These are phyloP conservation scores for Dasysyrphus albostriatus DNA, from an alignment of 2,888 invertebrate genomes.

Conservation along the genomic window DNA sequence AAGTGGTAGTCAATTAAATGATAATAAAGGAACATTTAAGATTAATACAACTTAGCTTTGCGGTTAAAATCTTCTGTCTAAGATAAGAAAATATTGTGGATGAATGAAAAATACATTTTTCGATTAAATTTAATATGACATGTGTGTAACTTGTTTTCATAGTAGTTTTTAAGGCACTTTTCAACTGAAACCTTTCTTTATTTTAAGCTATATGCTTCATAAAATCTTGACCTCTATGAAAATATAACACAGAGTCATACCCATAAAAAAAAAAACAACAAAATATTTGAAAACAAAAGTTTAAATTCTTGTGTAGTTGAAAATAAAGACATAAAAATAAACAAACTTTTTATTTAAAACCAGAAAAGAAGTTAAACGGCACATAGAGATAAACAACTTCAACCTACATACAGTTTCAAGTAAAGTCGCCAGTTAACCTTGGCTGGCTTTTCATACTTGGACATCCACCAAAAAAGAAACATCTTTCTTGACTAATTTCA, in stretches of 20 bases:
- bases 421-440: constrained; percentile 74
- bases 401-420: constrained; percentile 66
- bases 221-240: constrained; percentile 43
- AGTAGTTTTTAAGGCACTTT: neutral
- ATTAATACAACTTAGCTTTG: too few species aligned
- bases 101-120: too few species aligned
- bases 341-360: constrained; percentile 43
- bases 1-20: too few species aligned
- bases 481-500: constrained; percentile 33
- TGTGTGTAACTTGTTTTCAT: too few species aligned
- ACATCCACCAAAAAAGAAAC: constrained; percentile 57
- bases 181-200: neutral
- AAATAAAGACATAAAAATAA: constrained; percentile 3
- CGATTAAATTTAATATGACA: too few species aligned
- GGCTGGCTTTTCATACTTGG: constrained; percentile 66
- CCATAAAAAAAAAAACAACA: neutral
- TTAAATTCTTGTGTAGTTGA: constrained; percentile 11
- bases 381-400: constrained; percentile 39
- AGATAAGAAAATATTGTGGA: too few species aligned
- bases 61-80: too few species aligned
- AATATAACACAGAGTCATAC: neutral
- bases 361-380: constrained; percentile 62
- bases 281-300: constrained; percentile 6
- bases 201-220: neutral
- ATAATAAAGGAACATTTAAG: too few species aligned